A percentile compares a stretch with the other conserved stretches of the same genome.
Conservation (phyloP, 2,888 invertebrate species). For the Hedya salicella region DNA sequence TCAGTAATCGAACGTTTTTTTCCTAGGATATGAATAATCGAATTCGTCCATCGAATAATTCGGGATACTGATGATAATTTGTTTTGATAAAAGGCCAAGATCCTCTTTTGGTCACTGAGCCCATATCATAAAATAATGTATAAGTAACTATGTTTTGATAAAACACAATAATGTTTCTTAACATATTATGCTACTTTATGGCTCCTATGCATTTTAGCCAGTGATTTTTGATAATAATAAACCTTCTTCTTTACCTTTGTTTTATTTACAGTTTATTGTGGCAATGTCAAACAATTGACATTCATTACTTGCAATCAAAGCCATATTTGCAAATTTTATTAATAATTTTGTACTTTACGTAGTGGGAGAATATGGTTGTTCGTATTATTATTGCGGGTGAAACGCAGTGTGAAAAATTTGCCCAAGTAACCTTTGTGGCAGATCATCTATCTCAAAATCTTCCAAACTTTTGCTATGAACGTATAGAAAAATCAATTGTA, state of each 20-base stretch:
- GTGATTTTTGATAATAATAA: too few relatives aligned
- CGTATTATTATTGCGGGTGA: constrained; percentile 84
- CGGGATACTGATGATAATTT: too few relatives aligned
- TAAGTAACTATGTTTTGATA: too few relatives aligned
- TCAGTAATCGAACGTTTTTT: constrained; percentile 1
- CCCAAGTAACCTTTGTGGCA: constrained; percentile 82
- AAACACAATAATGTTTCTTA: too few relatives aligned
- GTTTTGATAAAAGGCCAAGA: too few relatives aligned
- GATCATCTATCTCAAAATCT: constrained; percentile 81
- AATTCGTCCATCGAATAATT: background rate
- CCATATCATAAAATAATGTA: too few relatives aligned
- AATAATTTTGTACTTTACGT: background rate
- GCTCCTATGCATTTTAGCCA: too few relatives aligned
- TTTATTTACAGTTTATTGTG: too few relatives aligned
- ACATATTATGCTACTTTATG: too few relatives aligned
- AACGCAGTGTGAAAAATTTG: constrained; percentile 79
- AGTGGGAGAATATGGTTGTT: constrained; percentile 68
- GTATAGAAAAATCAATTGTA: constrained; percentile 72
- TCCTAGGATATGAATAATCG: background rate
- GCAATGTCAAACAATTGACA: background rate
- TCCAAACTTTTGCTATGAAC: constrained; percentile 82
- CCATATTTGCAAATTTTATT: background rate
- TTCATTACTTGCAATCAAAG: background rate
- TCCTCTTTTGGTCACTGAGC: too few relatives aligned
- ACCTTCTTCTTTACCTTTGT: too few relatives aligned